A percentile compares a stretch with the other conserved stretches of the same genome.
These are phyloP conservation scores for Lasius fuliginosus DNA, from an alignment of 2,888 invertebrate species.

Conservation along the genomic window DNA sequence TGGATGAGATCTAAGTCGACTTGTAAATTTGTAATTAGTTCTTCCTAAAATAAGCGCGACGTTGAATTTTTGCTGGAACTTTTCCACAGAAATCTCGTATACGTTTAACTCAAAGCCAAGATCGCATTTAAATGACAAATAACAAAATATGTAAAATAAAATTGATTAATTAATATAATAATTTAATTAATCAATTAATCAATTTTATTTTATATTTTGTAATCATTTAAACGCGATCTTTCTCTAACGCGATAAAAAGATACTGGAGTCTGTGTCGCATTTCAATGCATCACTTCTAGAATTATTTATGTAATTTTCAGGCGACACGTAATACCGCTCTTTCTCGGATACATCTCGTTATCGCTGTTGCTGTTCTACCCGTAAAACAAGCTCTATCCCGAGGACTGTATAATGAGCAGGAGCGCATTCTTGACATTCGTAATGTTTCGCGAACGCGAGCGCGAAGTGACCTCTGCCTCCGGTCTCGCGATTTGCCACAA, in stretches of 20 bases:
- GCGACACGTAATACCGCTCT: neutral
- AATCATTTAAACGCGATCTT: neutral
- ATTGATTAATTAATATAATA: neutral
- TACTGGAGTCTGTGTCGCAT: neutral
- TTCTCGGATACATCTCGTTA: conserved; percentile 11
- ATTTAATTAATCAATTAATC: neutral
- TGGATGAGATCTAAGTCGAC: neutral
- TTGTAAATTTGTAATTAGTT: conserved; percentile 27
- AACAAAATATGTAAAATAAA: too few species aligned
- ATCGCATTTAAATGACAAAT: too few species aligned
- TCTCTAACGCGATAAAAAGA: neutral
- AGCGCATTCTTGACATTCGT: conserved; percentile 75
- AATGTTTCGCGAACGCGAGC: conserved; percentile 71
- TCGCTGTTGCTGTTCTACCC: neutral
- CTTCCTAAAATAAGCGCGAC: neutral
- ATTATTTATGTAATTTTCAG: neutral
- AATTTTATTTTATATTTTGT: neutral
- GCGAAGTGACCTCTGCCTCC: conserved; percentile 70
- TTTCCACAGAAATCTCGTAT: neutral
- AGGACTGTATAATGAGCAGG: conserved; percentile 55
- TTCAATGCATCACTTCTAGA: neutral
- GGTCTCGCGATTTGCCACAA: conserved; percentile 71
- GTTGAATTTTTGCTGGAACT: neutral
- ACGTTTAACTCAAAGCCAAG: neutral
- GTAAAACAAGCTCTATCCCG: conserved; percentile 22